phyloP scores from a whole-genome alignment of 2,888 invertebrate species.

The Limenitis camilla region DNA sequence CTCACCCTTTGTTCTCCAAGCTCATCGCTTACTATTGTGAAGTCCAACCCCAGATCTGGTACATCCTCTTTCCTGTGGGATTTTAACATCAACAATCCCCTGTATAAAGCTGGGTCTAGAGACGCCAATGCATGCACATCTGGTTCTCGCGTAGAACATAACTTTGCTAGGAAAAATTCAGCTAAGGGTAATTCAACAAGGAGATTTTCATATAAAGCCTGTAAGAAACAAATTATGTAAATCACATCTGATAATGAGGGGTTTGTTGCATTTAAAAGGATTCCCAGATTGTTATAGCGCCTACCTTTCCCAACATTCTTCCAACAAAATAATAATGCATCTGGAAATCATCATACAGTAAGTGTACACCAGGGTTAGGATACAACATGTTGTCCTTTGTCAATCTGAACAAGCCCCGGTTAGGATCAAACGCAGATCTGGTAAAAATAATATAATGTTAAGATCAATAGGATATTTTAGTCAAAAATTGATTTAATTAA shows the following conservation, averaged over 20 bases:
- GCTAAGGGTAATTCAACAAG: constrained; percentile 96
- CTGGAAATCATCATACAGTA: constrained; percentile 88
- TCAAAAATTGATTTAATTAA: no score
- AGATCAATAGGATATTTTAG: no score
- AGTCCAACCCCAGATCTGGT: constrained; percentile 91
- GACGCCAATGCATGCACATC: constrained; percentile 95
- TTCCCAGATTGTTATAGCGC: neutral
- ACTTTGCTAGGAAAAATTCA: constrained; percentile 87
- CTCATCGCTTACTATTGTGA: constrained; percentile 92
- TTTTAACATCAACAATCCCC: constrained; percentile 90
- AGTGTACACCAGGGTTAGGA: constrained; percentile 94
- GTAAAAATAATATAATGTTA: no score
- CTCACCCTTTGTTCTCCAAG: constrained; percentile 88
- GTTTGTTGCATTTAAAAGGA: neutral
- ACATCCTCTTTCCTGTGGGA: constrained; percentile 89
- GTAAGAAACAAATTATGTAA: constrained; percentile 12
- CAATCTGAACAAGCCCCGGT: constrained; percentile 91
- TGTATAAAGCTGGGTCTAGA: constrained; percentile 92
- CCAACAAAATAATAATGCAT: constrained; percentile 97
- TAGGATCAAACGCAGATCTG: no score
- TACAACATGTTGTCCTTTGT: constrained; percentile 95
- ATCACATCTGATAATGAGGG: no score
- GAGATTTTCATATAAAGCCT: constrained; percentile 96
- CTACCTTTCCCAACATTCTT: constrained; percentile 91
- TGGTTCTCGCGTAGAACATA: constrained; percentile 84